These are phyloP conservation scores for Antheraea assamensis DNA, from an alignment of 2,888 invertebrate species.

Conservation along the genomic window DNA sequence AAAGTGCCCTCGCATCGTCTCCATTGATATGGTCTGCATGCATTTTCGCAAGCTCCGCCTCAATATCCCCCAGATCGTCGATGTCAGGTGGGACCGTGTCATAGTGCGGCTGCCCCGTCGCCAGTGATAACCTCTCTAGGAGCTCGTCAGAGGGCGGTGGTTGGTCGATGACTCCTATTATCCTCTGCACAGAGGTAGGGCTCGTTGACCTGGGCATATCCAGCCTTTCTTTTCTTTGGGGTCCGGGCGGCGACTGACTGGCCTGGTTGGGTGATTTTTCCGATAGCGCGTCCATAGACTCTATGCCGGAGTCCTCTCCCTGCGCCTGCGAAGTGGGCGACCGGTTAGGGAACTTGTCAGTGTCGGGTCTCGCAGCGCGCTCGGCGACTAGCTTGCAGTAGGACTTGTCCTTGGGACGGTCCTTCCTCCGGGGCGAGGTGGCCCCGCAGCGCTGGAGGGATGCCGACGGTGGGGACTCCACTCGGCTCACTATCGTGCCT, in stretches of 20 bases:
- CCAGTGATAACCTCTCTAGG: constrained; percentile 54
- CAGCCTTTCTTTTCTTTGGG: constrained; percentile 68
- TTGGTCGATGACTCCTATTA: constrained; percentile 65
- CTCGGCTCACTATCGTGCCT: constrained; percentile 80
- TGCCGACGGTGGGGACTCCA: constrained; percentile 61
- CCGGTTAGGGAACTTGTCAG: constrained; percentile 66
- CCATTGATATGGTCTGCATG: constrained; percentile 73
- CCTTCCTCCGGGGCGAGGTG: constrained; percentile 62
- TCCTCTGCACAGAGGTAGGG: constrained; percentile 74
- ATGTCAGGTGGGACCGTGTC: constrained; percentile 68
- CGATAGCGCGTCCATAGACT: constrained; percentile 96
- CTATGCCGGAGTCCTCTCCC: constrained; percentile 95
- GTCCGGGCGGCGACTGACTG: constrained; percentile 86
- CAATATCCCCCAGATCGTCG: constrained; percentile 84
- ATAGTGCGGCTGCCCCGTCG: constrained; percentile 57
- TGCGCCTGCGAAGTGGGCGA: constrained; percentile 82
- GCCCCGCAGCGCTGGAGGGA: constrained; percentile 57
- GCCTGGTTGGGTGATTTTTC: constrained; percentile 96
- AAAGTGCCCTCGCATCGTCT: constrained; percentile 48
- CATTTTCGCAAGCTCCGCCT: constrained; percentile 88
- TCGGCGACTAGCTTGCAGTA: constrained; percentile 82
- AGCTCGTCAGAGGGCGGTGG: constrained; percentile 62
- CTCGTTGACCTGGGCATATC: constrained; percentile 72
- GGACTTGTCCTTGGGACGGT: constrained; percentile 77
- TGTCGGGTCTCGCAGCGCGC: constrained; percentile 53